These are phyloP conservation scores for Drosophila ohnishii DNA, from an alignment of 1,140 invertebrate species.

Conservation along the genomic window DNA sequence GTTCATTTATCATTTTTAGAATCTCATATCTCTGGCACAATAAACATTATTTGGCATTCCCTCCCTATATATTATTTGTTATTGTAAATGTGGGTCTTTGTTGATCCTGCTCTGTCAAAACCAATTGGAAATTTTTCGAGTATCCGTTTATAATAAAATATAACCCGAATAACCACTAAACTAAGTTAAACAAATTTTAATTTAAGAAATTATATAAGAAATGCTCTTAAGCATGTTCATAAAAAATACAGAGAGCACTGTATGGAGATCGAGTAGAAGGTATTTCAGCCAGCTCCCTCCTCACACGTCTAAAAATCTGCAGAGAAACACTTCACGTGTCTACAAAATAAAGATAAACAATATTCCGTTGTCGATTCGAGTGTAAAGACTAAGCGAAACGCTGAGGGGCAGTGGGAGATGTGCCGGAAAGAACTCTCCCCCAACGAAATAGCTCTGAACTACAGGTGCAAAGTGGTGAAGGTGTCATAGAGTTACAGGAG, in stretches of 20 bases:
- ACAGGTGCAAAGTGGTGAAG: neutral
- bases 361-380: neutral
- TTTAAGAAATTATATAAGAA: neutral
- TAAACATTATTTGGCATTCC: slow-evolving; percentile 11
- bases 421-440: neutral
- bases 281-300: neutral
- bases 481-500: neutral
- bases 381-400: neutral
- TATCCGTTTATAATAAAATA: neutral
- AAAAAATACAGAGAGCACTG: neutral
- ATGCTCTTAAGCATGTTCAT: neutral
- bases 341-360: slow-evolving; percentile 41
- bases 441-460: neutral
- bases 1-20: slow-evolving; percentile 15
- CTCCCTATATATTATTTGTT: neutral
- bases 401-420: too few species aligned
- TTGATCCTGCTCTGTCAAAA: slow-evolving; percentile 9
- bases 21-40: slow-evolving; percentile 8
- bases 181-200: neutral
- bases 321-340: slow-evolving; percentile 30
- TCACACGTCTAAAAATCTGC: slow-evolving; percentile 3
- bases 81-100: neutral
- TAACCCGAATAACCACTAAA: neutral
- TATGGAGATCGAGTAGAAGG: neutral
- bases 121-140: neutral